Base-by-base conservation (phyloP, 1,140 invertebrate species). In the Uloborus diversus region DNA sequence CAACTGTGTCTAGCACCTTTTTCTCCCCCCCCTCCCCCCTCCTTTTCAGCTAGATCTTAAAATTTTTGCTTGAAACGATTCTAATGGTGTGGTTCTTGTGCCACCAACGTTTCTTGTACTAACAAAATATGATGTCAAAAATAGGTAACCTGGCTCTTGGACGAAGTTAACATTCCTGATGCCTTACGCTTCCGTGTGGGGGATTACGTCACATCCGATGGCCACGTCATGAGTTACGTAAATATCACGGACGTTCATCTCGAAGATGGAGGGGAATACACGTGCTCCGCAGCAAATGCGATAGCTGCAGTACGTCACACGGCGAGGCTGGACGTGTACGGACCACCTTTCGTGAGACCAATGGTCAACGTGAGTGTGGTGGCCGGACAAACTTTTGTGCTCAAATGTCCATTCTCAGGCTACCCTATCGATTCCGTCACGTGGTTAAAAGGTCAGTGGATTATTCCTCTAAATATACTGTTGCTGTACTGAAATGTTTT, bases 101-200 rank as follows among this genome's bases (percentile, higher is more conserved):
- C n/a, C n/a, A n/a, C n/a, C n/a, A n/a, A n/a, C n/a, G n/a, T n/a
- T n/a, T n/a, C n/a, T n/a, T n/a, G n/a, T n/a, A n/a, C n/a, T n/a
- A n/a, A n/a, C n/a, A n/a, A n/a, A n/a, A n/a, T n/a, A n/a, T n/a
- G n/a, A n/a, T n/a, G n/a, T n/a, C n/a, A n/a, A n/a, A n/a, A n/a
- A n/a, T n/a, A 95, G 88, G 96, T 99, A 71, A 93, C 92, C 3
- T 99, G 97, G 97, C 93, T 94, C 86, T 88, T 98, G 11, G 96
- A 98, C 87, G 94, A 93, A 4, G 28, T 75, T 25, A 57, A 53
- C 20, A 81, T 84, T 23, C 81, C 81, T 1, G 83, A 84, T 42
- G 27, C 56, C 13, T 33, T 71, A 20, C 71, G 83, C 11, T 75
- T 68, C 32, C 59, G 82, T 84, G 93, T 95, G 51, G 94, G 94